phyloP scores from a whole-genome alignment of 2,888 invertebrate genomes.

The Conus canariensis region DNA sequence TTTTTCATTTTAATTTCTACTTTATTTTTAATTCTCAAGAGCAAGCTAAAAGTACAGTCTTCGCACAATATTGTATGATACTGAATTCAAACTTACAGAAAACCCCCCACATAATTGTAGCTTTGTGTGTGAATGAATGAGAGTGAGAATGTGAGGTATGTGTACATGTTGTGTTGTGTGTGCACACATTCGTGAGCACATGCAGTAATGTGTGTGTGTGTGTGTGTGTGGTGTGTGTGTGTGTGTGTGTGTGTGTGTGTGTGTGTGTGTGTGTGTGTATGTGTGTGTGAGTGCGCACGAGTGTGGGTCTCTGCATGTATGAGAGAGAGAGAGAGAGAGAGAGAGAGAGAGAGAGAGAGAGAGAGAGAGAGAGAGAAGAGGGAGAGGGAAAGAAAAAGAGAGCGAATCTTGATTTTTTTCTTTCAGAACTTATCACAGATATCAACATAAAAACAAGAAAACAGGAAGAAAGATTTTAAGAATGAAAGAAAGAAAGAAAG shows the following conservation, averaged over 20 bases:
- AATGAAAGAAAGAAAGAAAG: background rate
- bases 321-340: background rate
- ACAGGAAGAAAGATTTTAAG: background rate
- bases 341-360: background rate
- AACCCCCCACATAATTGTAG: no score
- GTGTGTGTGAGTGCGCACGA: background rate
- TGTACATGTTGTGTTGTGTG: background rate
- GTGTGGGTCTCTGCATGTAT: background rate
- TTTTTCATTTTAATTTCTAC: no score
- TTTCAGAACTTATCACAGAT: no score
- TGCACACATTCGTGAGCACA: no score
- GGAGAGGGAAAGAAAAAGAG: background rate
- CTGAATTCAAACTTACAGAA: no score
- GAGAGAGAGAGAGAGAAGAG: background rate
- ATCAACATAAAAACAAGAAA: no score
- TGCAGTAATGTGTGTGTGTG: no score
- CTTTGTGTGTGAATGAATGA: background rate
- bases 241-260: constrained; percentile 16
- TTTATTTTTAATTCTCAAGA: no score
- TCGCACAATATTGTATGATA: no score
- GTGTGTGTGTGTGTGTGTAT: constrained; percentile 13
- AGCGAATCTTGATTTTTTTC: background rate
- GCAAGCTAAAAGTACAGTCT: no score
- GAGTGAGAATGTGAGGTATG: background rate
- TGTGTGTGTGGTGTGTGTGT: background rate